phyloP scores from a whole-genome alignment of 2,113 vertebrate genomes.

The Perca fluviatilis region DNA sequence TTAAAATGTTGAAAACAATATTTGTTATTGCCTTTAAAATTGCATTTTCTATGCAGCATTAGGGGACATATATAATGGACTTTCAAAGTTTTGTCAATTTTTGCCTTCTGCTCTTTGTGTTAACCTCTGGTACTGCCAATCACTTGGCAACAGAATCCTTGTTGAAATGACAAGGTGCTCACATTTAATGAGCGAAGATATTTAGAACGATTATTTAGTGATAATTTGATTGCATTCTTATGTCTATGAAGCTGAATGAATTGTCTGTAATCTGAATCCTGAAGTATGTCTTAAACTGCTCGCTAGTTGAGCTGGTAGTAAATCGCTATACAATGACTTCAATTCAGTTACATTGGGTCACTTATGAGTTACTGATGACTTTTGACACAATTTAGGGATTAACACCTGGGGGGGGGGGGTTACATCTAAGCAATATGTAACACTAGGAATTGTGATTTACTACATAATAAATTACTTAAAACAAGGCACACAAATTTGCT shows the following conservation, averaged over 20 bases:
- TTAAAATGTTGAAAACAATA: neutral
- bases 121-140: neutral
- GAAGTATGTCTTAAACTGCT: neutral
- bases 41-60: neutral
- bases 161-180: neutral
- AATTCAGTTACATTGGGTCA: too few relatives aligned
- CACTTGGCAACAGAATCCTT: neutral
- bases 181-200: neutral
- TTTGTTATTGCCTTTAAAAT: neutral
- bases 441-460: slow-evolving; percentile 27
- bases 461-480: slow-evolving; percentile 9
- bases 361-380: slow-evolving; percentile 5
- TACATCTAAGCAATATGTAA: slow-evolving; percentile 21
- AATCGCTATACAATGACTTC: neutral
- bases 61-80: neutral
- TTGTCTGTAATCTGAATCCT: neutral
- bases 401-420: too few relatives aligned
- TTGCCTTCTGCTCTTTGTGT: neutral
- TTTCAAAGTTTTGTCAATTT: neutral
- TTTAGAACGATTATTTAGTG: neutral
- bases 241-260: neutral
- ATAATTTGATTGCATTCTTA: neutral
- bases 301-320: neutral
- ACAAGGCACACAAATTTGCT: neutral
- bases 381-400: slow-evolving; percentile 22